A percentile compares a stretch with the other conserved stretches of the same genome.
Conservation (phyloP, 2,888 invertebrate genomes). For the Vanessa cardui region DNA sequence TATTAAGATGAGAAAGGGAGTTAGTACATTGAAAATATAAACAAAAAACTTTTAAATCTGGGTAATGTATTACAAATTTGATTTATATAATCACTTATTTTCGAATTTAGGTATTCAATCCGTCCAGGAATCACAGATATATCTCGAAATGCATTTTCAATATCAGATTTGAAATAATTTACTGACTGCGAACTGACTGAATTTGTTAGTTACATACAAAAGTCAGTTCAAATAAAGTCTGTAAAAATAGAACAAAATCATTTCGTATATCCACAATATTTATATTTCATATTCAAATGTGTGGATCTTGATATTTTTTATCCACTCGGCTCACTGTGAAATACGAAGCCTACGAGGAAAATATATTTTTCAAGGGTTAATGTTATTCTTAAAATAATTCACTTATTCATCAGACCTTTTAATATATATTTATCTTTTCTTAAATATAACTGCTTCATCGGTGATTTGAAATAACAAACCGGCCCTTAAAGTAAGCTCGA, state of each 20-base stretch:
- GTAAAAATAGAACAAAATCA: background rate
- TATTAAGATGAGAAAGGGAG: too few relatives aligned
- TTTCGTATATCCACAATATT: background rate
- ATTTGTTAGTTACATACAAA: too few relatives aligned
- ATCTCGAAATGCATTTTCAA: too few relatives aligned
- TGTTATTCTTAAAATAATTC: constrained; percentile 11
- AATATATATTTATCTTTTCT: background rate
- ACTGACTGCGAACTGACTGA: too few relatives aligned
- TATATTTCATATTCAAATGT: constrained; percentile 12
- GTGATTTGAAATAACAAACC: constrained; percentile 20
- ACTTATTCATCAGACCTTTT: background rate
- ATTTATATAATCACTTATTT: too few relatives aligned
- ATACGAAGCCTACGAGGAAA: constrained; percentile 12
- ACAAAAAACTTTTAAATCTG: too few relatives aligned
- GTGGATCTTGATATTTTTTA: constrained; percentile 48
- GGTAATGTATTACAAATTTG: too few relatives aligned
- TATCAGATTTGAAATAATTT: too few relatives aligned
- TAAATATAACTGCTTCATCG: background rate
- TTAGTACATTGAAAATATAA: too few relatives aligned
- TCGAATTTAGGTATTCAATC: too few relatives aligned
- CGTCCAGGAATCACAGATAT: too few relatives aligned
- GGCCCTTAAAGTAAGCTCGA: constrained; percentile 36
- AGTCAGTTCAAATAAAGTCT: background rate
- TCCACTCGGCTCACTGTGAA: constrained; percentile 49
- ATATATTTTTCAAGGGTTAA: constrained; percentile 27